Conservation (phyloP, 1,140 invertebrate genomes). For the Anastrepha ludens region DNA sequence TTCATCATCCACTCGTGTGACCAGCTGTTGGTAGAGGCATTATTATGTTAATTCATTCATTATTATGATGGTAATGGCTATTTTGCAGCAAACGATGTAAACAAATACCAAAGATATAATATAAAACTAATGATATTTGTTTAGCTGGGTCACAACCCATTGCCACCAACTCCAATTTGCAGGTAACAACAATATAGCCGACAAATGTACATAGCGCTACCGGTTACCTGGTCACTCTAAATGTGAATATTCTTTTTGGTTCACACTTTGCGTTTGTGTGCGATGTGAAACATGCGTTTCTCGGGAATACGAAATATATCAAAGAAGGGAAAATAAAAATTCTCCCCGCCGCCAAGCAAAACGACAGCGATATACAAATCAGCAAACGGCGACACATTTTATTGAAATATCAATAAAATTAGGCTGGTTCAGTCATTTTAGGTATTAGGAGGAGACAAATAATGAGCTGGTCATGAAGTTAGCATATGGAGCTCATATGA, state of each 20-base stretch:
- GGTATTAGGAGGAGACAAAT: no score
- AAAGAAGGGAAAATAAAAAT: neutral
- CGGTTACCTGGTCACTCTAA: conserved; percentile 28
- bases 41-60: neutral
- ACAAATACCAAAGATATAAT: neutral
- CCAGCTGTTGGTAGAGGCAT: conserved; percentile 36
- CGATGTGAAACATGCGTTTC: conserved; percentile 4
- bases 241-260: neutral
- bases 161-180: neutral
- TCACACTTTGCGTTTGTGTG: conserved; percentile 47
- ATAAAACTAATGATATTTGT: neutral
- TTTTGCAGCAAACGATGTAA: neutral
- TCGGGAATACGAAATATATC: conserved; percentile 25
- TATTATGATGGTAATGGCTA: neutral
- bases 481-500: neutral
- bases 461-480: no score
- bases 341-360: neutral
- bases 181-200: neutral
- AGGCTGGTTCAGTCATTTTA: no score
- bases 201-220: neutral
- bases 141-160: neutral
- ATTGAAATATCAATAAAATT: neutral
- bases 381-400: neutral
- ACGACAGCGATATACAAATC: conserved; percentile 14
- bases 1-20: conserved; percentile 5